Evolutionary conservation across 2,113 vertebrate species (phyloP).

Genomic region (Pterocles orientalis): DNA sequence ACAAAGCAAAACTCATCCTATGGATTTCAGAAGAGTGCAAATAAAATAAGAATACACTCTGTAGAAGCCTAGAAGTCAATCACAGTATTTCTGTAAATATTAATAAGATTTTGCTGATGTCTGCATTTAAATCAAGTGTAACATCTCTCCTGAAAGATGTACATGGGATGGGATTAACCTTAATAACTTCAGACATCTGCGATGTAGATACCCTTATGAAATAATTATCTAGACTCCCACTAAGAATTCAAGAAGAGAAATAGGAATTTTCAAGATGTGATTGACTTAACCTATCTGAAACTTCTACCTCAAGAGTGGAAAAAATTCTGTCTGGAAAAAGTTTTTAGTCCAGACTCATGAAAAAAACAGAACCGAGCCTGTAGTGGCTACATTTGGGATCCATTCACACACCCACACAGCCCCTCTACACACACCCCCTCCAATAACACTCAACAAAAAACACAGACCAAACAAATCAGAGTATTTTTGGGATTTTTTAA

Average conservation of each 20-base stretch:
- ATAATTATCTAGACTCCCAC: not conserved
- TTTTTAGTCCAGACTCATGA: not conserved
- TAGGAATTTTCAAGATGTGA: not conserved
- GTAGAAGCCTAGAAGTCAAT: not conserved
- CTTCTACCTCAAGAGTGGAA: not conserved
- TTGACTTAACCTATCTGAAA: not conserved
- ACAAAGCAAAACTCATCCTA: not conserved
- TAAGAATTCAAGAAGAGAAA: not conserved
- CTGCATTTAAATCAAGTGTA: not conserved
- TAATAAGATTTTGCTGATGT: not conserved
- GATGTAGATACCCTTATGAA: not conserved
- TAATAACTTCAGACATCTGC: not conserved
- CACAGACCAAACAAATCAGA: rapidly evolving
- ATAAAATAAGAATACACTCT: not conserved
- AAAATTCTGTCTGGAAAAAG: not conserved
- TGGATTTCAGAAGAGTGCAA: not conserved
- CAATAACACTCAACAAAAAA: not conserved
- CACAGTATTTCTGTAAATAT: not conserved
- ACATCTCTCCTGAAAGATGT: not conserved
- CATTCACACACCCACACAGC: not conserved
- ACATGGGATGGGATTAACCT: not conserved
- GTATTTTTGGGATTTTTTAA: rapidly evolving
- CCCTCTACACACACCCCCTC: no score
- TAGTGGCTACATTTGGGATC: not conserved
- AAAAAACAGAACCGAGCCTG: rapidly evolving